Evolutionary conservation across 2,113 vertebrate species (phyloP).

Genomic region (Pteropus alecto): DNA sequence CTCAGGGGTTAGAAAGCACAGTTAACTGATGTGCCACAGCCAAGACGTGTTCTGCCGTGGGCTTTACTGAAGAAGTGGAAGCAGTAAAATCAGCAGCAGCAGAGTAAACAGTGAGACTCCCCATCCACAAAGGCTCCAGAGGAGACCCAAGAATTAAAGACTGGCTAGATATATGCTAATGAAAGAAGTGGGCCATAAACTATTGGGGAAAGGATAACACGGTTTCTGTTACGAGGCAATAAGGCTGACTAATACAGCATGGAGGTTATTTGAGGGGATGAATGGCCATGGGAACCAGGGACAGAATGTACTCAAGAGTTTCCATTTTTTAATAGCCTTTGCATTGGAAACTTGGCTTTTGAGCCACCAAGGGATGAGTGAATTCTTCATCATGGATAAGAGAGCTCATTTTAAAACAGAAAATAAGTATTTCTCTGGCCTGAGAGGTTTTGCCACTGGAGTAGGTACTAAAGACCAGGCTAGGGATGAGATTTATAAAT

Average conservation of each 20-base stretch:
- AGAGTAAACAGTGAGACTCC: background rate
- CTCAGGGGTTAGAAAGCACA: background rate
- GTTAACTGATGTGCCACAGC: rapidly evolving
- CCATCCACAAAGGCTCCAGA: background rate
- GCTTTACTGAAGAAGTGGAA: background rate
- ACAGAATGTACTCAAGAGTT: constrained; percentile 25
- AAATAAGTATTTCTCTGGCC: constrained; percentile 39
- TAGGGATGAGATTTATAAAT: background rate
- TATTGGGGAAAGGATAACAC: background rate
- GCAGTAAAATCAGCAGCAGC: background rate
- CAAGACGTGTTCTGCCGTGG: rapidly evolving
- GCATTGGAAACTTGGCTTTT: constrained; percentile 49
- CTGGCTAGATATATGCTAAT: background rate
- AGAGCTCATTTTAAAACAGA: constrained; percentile 18
- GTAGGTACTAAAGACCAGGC: background rate
- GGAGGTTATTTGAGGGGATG: background rate
- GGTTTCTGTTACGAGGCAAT: background rate
- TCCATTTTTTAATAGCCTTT: constrained; percentile 34
- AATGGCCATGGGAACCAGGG: constrained; percentile 7
- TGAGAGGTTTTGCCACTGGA: background rate
- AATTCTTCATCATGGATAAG: background rate
- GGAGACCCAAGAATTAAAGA: background rate
- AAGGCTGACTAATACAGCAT: background rate
- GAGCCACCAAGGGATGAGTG: background rate
- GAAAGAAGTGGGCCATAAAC: background rate